phyloP scores from a whole-genome alignment of 2,888 invertebrate species.

The Drosophila mettleri region DNA sequence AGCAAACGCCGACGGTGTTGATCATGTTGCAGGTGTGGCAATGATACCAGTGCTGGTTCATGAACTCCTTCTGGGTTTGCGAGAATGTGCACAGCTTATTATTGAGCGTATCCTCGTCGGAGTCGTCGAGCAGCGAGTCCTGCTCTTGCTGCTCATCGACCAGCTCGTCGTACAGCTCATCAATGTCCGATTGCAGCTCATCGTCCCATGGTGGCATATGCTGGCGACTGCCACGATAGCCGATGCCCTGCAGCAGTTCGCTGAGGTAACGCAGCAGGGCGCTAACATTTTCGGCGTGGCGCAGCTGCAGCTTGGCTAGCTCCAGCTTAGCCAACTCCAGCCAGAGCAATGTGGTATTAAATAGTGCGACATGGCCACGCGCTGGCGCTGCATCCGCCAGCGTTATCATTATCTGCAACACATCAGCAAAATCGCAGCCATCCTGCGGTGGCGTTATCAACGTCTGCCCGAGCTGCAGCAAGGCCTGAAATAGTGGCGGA shows the following conservation, averaged over 20 bases:
- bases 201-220: slow-evolving; percentile 92
- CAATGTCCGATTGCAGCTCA: slow-evolving; percentile 90
- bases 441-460: slow-evolving; percentile 88
- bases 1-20: slow-evolving; percentile 98
- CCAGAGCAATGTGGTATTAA: slow-evolving; percentile 93
- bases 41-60: slow-evolving; percentile 99
- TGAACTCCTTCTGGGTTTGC: slow-evolving; percentile 98
- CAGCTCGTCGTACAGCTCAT: slow-evolving; percentile 94
- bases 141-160: slow-evolving; percentile 97
- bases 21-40: slow-evolving; percentile 99
- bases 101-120: slow-evolving; percentile 85
- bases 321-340: slow-evolving; percentile 89
- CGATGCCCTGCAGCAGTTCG: slow-evolving; percentile 86
- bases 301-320: slow-evolving; percentile 71
- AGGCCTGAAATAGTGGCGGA: slow-evolving; percentile 88
- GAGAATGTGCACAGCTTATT: slow-evolving; percentile 97
- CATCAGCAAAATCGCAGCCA: slow-evolving; percentile 91
- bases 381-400: slow-evolving; percentile 92
- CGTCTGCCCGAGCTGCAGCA: slow-evolving; percentile 90
- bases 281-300: slow-evolving; percentile 89
- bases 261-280: slow-evolving; percentile 93
- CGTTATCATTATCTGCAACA: slow-evolving; percentile 91
- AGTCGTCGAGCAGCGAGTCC: slow-evolving; percentile 93
- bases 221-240: slow-evolving; percentile 85
- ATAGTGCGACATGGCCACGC: slow-evolving; percentile 91